Evolutionary conservation across 2,797 vertebrate species (phyloP).

Genomic region (Thripadectes ignobilis): DNA sequence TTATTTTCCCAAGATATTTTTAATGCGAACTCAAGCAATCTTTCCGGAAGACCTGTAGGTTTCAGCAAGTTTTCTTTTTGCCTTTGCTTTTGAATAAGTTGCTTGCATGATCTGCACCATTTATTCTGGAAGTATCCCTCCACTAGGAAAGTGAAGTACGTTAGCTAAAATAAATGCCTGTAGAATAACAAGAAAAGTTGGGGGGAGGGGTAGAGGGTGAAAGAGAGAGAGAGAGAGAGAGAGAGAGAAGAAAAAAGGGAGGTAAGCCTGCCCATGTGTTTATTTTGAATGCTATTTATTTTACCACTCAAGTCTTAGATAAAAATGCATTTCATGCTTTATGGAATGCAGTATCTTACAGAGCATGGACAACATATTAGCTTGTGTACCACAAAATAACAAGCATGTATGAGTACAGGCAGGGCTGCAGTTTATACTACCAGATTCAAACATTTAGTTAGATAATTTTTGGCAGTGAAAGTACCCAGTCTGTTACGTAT

Average conservation of each 20-base stretch:
- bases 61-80: not conserved
- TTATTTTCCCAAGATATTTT: not conserved
- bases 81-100: not conserved
- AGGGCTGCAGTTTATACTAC: not conserved
- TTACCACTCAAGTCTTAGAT: slow-evolving; percentile 13
- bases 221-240: too few species aligned
- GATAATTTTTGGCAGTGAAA: slow-evolving; percentile 40
- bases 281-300: not conserved
- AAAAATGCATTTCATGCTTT: slow-evolving; percentile 6
- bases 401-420: not conserved
- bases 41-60: not conserved
- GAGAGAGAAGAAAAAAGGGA: not conserved
- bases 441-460: slow-evolving; percentile 9
- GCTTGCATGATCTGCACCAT: not conserved
- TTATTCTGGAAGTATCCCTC: not conserved
- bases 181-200: too few species aligned
- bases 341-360: slow-evolving; percentile 1
- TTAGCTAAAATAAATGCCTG: not conserved
- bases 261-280: not conserved
- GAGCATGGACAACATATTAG: not conserved
- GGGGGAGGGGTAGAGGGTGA: too few species aligned
- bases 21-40: not conserved
- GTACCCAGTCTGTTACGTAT: not conserved
- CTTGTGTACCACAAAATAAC: not conserved
- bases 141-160: not conserved